These are phyloP conservation scores for Lindbergichthys nudifrons DNA, from an alignment of 2,797 vertebrate species.

Conservation along the genomic window DNA sequence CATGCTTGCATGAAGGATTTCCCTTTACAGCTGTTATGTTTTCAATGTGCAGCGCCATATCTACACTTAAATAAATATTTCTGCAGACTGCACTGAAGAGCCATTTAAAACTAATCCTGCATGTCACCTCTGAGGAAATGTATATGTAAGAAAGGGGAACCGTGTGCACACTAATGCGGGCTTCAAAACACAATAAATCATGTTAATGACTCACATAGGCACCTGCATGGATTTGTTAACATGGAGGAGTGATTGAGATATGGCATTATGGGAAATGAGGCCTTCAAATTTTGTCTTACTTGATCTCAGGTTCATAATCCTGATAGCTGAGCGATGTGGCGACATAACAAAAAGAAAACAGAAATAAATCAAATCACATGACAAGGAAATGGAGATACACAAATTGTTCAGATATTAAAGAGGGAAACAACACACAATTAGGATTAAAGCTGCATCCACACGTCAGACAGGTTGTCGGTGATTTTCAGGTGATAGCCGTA, in stretches of 20 bases:
- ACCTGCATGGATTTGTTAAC: conserved; percentile 78
- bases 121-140: conserved; percentile 57
- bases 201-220: conserved; percentile 61
- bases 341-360: conserved; percentile 73
- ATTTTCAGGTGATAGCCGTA: conserved; percentile 56
- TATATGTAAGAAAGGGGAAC: conserved; percentile 58
- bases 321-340: conserved; percentile 91
- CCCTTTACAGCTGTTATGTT: not conserved
- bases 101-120: conserved; percentile 64
- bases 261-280: conserved; percentile 69
- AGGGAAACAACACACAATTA: conserved; percentile 38
- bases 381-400: conserved; percentile 28
- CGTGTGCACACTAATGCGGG: conserved; percentile 62
- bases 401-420: conserved; percentile 41
- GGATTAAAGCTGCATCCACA: conserved; percentile 28
- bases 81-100: conserved; percentile 34
- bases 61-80: conserved; percentile 34
- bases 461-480: conserved; percentile 45
- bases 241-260: conserved; percentile 85
- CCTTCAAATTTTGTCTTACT: conserved; percentile 93
- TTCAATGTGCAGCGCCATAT: not conserved
- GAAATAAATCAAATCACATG: conserved; percentile 46
- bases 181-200: conserved; percentile 70
- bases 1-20: conserved; percentile 18
- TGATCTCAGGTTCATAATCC: conserved; percentile 97